Evolutionary conservation across 2,113 vertebrate genomes (phyloP), one percentile per base, ranked within the genome.

Genomic region (Strix uralensis): DNA sequence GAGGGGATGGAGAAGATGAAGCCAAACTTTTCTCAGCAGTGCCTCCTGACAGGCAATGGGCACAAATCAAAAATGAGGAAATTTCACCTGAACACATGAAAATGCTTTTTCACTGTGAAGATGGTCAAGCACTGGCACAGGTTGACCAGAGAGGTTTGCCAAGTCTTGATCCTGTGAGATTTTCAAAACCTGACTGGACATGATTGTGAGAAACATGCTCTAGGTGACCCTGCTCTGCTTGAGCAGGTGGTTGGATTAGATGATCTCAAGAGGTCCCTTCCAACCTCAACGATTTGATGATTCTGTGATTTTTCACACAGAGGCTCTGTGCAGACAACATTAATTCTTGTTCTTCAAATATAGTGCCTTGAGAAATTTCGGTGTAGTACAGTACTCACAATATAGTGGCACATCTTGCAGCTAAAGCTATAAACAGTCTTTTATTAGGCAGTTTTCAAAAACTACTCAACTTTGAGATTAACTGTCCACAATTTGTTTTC

Each of bases 1-100:
- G 70, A 59, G 14, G 15, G 16, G 15, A 25, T n/a, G 17, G 10
- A 83, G 34, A 67, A 52, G 19, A 57, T 6, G 3, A 3, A 84
- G 25, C 4, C 25, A 66, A 59, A 30, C 40, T 36, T 61, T 19
- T 40, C 10, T 74, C 42, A 87, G 40, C 11, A 3, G 9, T 22
- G 36, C 2, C 11, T 17, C 3, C n/a, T 54, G 9, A 40, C 34
- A 55, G 27, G 19, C 13, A 51, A 30, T 0, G 1, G 13, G 10
- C 26, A 61, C 9, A 74, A 70, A 66, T 38, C 6, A 65, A 91
- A 88, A 25, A 0, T 1, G 14, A 79, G 19, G 36, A 74, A 74
- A 61, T 82, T 34, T 59, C 49, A 73, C 5, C 14, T 22, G 44
- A 79, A 69, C 11, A 26, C 13, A 23, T 26, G 14, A 38, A 74